These are phyloP conservation scores for Tachina fera DNA, from an alignment of 2,888 invertebrate species.

Conservation along the genomic window DNA sequence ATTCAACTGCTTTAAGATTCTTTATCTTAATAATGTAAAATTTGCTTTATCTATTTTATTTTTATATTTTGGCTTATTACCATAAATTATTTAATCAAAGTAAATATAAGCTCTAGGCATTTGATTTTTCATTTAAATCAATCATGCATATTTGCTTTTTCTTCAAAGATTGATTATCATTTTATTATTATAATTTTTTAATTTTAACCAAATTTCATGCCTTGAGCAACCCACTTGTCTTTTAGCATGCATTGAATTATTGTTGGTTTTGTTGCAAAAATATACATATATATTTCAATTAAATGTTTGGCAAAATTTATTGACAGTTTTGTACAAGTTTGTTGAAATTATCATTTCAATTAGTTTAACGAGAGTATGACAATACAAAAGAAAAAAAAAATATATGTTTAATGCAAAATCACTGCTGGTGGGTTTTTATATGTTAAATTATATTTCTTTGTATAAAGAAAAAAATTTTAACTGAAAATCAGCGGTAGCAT, in stretches of 20 bases:
- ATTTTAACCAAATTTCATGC: conserved; percentile 44
- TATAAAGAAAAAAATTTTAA: too few species aligned
- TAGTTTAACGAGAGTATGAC: conserved; percentile 56
- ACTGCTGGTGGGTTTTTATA: too few species aligned
- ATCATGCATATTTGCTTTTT: background rate
- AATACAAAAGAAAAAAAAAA: background rate
- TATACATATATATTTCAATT: conserved; percentile 47
- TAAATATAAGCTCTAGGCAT: conserved; percentile 63
- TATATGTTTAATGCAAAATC: too few species aligned
- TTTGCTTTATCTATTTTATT: too few species aligned
- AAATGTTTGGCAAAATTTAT: conserved; percentile 64
- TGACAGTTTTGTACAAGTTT: conserved; percentile 70
- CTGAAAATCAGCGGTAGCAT: too few species aligned
- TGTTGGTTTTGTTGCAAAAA: background rate
- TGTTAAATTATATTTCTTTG: too few species aligned
- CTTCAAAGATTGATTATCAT: conserved; percentile 61
- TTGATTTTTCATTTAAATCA: conserved; percentile 66
- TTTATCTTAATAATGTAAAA: too few species aligned
- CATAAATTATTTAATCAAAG: too few species aligned
- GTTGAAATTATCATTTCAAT: conserved; percentile 70
- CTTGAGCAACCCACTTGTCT: conserved; percentile 64
- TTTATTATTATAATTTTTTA: conserved; percentile 33
- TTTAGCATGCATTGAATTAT: conserved; percentile 21
- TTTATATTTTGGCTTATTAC: too few species aligned
- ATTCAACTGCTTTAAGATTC: too few species aligned